Conservation (phyloP, 2,888 invertebrate genomes). For the Tanypteryx hageni region DNA sequence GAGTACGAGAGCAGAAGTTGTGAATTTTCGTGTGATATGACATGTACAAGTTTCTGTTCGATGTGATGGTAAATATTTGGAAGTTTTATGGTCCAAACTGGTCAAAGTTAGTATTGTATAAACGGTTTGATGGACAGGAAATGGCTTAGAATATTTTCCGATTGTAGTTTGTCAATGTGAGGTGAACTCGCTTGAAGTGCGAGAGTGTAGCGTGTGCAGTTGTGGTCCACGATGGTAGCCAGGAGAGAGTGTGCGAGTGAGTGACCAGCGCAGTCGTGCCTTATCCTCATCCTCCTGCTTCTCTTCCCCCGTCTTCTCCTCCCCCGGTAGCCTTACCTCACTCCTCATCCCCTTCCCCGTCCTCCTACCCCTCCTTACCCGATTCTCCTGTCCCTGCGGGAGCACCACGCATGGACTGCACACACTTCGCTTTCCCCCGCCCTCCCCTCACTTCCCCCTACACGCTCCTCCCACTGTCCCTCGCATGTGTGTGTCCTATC, state of each 20-base stretch:
- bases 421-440: background rate
- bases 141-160: no score
- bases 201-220: background rate
- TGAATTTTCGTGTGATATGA: no score
- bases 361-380: background rate
- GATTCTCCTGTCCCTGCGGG: background rate
- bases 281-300: slow-evolving; percentile 25
- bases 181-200: background rate
- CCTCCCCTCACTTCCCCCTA: background rate
- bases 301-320: background rate
- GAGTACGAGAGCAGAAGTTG: no score
- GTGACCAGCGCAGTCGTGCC: slow-evolving; percentile 60
- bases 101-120: no score
- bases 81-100: no score
- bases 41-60: no score
- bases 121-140: no score
- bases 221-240: slow-evolving; percentile 27
- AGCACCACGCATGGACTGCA: slow-evolving; percentile 58
- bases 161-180: no score
- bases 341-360: background rate
- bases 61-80: no score
- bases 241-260: slow-evolving; percentile 50
- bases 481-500: slow-evolving; percentile 61
- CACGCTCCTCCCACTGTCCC: slow-evolving; percentile 22
- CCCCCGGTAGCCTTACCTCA: background rate